These are phyloP conservation scores for Crotalus helleri DNA, from an alignment of 2,113 vertebrate species.

Conservation along the genomic window DNA sequence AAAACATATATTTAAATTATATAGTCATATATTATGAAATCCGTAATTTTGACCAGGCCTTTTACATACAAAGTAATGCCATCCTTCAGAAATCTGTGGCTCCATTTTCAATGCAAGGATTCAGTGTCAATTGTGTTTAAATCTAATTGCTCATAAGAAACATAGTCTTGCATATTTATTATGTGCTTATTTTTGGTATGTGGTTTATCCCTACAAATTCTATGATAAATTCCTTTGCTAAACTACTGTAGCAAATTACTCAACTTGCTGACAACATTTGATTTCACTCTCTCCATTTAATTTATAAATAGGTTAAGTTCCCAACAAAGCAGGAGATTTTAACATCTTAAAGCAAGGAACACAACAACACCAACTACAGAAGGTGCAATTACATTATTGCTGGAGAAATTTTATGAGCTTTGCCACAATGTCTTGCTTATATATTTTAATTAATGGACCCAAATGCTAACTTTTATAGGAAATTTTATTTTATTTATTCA, in stretches of 20 bases:
- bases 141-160: neutral
- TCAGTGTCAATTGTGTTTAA: conserved; percentile 23
- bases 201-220: neutral
- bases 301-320: conserved; percentile 34
- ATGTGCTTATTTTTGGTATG: conserved; percentile 18
- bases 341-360: conserved; percentile 14
- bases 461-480: neutral
- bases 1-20: conserved; percentile 43
- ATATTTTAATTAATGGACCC: neutral
- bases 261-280: conserved; percentile 32
- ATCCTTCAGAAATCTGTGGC: conserved; percentile 1
- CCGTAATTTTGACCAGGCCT: conserved; percentile 19
- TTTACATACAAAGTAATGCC: neutral
- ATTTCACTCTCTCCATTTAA: conserved; percentile 25
- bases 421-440: neutral
- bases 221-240: conserved; percentile 16
- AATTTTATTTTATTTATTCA: neutral
- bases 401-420: conserved; percentile 20
- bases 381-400: neutral
- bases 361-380: conserved; percentile 3
- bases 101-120: conserved; percentile 36
- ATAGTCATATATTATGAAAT: conserved; percentile 11
- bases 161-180: conserved; percentile 9
- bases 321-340: neutral
- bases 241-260: neutral